Conservation (phyloP, 1,140 invertebrate species). For the Drosophila athabasca region DNA sequence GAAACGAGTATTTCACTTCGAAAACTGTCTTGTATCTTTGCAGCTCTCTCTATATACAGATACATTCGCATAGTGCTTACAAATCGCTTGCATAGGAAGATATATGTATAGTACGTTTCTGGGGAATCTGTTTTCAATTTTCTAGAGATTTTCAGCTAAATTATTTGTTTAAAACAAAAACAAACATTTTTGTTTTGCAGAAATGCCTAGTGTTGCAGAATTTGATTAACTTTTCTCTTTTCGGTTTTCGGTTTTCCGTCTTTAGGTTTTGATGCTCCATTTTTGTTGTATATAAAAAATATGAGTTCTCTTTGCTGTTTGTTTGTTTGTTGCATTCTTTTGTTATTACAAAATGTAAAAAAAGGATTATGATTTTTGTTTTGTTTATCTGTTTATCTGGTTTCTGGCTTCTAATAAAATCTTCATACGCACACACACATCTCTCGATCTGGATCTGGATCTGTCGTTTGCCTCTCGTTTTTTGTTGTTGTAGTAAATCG, state of each 20-base stretch:
- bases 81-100: constrained; percentile 70
- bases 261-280: constrained; percentile 55
- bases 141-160: constrained; percentile 75
- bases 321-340: constrained; percentile 42
- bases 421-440: constrained; percentile 25
- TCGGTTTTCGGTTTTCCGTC: constrained; percentile 15
- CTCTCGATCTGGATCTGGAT: constrained; percentile 14
- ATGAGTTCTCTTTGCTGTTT: constrained; percentile 57
- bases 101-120: constrained; percentile 34
- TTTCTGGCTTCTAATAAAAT: constrained; percentile 56
- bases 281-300: constrained; percentile 76
- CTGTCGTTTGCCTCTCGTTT: constrained; percentile 31
- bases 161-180: constrained; percentile 63
- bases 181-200: constrained; percentile 57
- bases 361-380: constrained; percentile 70
- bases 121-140: constrained; percentile 52
- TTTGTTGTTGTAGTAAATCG: constrained; percentile 74
- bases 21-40: no score
- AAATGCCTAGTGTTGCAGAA: constrained; percentile 72
- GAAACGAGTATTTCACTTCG: no score
- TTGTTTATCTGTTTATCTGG: constrained; percentile 37
- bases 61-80: constrained; percentile 43
- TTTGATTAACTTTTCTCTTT: constrained; percentile 65
- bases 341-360: constrained; percentile 77
- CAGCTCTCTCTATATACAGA: constrained; percentile 45